Base-by-base conservation (phyloP, 2,113 vertebrate species). In the Gambusia affinis region DNA sequence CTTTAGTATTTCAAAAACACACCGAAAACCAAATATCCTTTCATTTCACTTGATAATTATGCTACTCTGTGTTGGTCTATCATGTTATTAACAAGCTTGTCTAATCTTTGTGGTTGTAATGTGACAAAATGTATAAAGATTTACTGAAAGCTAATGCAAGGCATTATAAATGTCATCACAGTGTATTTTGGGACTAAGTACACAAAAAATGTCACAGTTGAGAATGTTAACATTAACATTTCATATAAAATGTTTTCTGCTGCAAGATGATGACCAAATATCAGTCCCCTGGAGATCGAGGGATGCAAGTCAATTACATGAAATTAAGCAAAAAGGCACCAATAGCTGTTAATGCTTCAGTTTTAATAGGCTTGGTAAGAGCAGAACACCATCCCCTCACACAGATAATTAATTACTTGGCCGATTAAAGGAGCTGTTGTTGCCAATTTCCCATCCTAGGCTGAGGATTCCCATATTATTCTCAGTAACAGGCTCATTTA, bases 391-490 rank as follows among this genome's bases (percentile, higher is more conserved):
- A 15, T 68, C 77, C 60, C 72, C 82, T 74, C 87, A 90, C 87
- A 91, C 83, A 87, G 85, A 88, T 88, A 88, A 92, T 91, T 88
- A 92, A 92, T 92, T 90, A 91, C 75, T 75, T 63, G 64, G 71
- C 63, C 80, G 89, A 93, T 92, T 90, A 88, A 91, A 93, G 85
- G 73, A 27, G 73, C 66, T 80, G 82, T 73, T 85, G 76, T 82
- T 86, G 84, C 87, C 79, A 81, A 64, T 80, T 28, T 80, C 67
- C 67, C 75, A 70, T 77, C 67, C 75, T 65, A 51, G 76, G 44
- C 24, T 29, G 35, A 65, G 73, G 64, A 82, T 81, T 77, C 81
- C 83, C 54, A 15, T 77, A 77, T 78, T 19, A 54, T 67, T 83
- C 37, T 28, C 42, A 64, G 39, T 75, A 82, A 67, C 57, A 67